Base-by-base conservation (phyloP, 2,797 vertebrate genomes). In the Chloroceryle inda region DNA sequence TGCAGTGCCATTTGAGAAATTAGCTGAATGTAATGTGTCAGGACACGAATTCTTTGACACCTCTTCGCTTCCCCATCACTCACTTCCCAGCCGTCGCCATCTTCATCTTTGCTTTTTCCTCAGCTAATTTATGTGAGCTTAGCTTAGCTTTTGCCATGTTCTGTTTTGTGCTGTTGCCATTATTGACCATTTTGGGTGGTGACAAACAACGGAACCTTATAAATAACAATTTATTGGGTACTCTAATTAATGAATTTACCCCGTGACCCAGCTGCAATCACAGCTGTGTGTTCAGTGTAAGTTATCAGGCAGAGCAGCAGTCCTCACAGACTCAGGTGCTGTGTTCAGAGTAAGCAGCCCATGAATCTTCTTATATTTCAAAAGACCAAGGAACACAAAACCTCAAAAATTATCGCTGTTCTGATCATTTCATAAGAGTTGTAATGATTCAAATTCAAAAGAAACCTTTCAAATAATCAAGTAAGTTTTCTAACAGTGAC, bases 191-290 rank as follows among this genome's bases (percentile, higher is more conserved):
- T 93, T 94, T 86, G 66, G 76, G 83, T 88, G 63, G 77, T 92
- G 89, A 74, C 42, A 94, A 96, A 94, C 85, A 95, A 84, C 69
- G 17, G 50, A 90, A 89, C 53, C 77, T 31, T 92, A 90, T 68
- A 66, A 66, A 40, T 88, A 93, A 75, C 85, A 86, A 96, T 94
- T 92, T 90, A 94, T 50, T 88, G 61, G 76, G 77, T 90, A 96
- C 92, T 96, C 93, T 95, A 94, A 94, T 95, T 93, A 95, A 95
- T 90, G 42, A 92, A 66, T 88, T 85, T 86, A 88, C 55, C 50
- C 88, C 38, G 47, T 88, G 92, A 84, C 83, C 73, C 50, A 75
- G 68, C 53, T 89, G 67, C 72, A 85, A 2, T 85, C 81, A 73
- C 35, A 85, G 10, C 55, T 56, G 49, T 42, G 21, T 0, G 3